Evolutionary conservation across 2,888 invertebrate species (phyloP).

Genomic region (Chaitophorus viminalis): DNA sequence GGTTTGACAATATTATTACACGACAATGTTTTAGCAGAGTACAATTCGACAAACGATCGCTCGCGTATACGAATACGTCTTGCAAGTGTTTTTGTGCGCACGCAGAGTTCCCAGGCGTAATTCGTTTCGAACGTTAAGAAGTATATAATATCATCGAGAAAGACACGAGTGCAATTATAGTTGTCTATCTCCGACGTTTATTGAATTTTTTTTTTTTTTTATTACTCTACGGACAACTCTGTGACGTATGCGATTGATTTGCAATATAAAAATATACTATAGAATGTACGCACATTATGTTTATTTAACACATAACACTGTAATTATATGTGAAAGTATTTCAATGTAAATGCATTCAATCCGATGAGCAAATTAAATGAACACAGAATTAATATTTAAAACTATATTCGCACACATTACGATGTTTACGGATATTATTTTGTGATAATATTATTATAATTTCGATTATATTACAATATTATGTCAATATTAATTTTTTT

Average conservation of each 20-base stretch:
- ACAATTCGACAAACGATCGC: constrained; percentile 9
- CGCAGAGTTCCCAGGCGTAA: not conserved
- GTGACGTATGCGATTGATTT: constrained; percentile 19
- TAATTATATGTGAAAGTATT: not conserved
- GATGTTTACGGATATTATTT: no score
- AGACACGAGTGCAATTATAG: constrained; percentile 49
- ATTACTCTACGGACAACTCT: not conserved
- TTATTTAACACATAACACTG: not conserved
- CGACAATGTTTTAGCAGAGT: not conserved
- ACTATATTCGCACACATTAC: no score
- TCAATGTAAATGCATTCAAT: not conserved
- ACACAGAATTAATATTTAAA: no score
- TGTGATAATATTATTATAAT: no score
- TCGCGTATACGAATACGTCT: no score
- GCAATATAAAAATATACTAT: not conserved
- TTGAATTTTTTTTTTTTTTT: not conserved
- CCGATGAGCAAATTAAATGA: no score
- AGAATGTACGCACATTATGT: not conserved
- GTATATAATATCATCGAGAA: constrained; percentile 12
- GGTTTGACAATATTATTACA: no score
- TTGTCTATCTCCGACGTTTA: constrained; percentile 29
- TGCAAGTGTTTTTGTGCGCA: no score
- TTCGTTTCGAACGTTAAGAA: not conserved
- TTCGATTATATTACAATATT: no score
- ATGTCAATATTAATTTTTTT: no score